Evolutionary conservation across 2,797 vertebrate species (phyloP).

Genomic region (Pangasius mekongensis): DNA sequence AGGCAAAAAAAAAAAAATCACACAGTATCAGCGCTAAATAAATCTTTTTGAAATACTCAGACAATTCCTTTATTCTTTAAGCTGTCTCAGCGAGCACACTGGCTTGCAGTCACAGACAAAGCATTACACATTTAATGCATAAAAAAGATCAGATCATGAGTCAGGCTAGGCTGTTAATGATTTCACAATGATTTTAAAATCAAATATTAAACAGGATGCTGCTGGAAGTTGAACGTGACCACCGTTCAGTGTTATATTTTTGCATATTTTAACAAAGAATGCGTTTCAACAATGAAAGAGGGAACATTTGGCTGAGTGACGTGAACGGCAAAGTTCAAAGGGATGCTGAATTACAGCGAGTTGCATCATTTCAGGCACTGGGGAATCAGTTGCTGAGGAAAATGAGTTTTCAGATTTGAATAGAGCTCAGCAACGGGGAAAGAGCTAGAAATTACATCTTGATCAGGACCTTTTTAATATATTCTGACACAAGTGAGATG

Average conservation of each 20-base stretch:
- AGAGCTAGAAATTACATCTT: constrained; percentile 51
- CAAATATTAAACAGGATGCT: constrained; percentile 31
- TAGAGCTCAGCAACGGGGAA: constrained; percentile 49
- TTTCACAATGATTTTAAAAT: constrained; percentile 22
- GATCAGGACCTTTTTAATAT: constrained; percentile 58
- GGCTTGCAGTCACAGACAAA: not conserved
- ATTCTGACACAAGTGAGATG: constrained; percentile 52
- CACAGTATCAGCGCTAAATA: not conserved
- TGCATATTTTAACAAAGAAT: constrained; percentile 45
- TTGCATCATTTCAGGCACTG: constrained; percentile 79
- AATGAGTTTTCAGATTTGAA: constrained; percentile 62
- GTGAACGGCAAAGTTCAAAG: constrained; percentile 80
- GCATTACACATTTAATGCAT: not conserved
- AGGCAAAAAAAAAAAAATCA: not conserved
- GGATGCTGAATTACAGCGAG: constrained; percentile 73
- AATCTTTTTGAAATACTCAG: not conserved
- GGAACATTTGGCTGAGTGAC: constrained; percentile 72
- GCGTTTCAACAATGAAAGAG: constrained; percentile 68
- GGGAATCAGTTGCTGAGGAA: constrained; percentile 69
- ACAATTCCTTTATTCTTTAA: not conserved
- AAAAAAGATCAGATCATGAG: constrained; percentile 7
- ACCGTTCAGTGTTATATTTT: constrained; percentile 27
- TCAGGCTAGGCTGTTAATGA: not conserved
- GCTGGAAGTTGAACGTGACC: constrained; percentile 18
- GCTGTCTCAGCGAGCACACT: not conserved